Evolutionary conservation across 2,113 vertebrate genomes (phyloP).

Genomic region (Diphyllodes magnificus): DNA sequence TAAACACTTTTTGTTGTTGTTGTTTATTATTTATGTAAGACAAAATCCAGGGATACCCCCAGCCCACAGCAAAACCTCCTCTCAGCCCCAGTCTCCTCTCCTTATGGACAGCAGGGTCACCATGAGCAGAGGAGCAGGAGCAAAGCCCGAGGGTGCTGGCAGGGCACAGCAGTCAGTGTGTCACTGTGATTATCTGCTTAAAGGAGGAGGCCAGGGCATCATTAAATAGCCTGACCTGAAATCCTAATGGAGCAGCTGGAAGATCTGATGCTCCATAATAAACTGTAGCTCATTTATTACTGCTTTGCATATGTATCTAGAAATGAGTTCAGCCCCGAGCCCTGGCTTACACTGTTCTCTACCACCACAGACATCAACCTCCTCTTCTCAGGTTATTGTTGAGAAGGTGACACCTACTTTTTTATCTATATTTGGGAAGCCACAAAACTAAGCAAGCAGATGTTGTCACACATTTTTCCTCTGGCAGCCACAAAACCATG

Average conservation of each 20-base stretch:
- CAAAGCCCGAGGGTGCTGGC: neutral
- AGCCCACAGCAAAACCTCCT: neutral
- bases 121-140: neutral
- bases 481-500: neutral
- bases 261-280: neutral
- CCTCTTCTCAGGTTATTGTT: neutral
- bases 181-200: conserved; percentile 46
- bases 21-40: neutral
- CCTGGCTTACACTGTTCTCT: neutral
- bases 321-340: neutral
- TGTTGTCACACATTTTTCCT: neutral
- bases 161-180: neutral
- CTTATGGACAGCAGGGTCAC: neutral
- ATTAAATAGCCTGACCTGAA: conserved; percentile 40
- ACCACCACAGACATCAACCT: neutral
- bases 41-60: neutral
- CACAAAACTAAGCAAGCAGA: neutral
- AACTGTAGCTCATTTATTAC: neutral
- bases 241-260: conserved; percentile 21
- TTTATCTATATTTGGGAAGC: neutral
- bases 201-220: neutral
- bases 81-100: neutral
- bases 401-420: neutral
- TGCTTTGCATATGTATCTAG: neutral
- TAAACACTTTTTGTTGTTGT: neutral